Conservation (phyloP, 2,113 vertebrate species). For the Panthera leo region DNA sequence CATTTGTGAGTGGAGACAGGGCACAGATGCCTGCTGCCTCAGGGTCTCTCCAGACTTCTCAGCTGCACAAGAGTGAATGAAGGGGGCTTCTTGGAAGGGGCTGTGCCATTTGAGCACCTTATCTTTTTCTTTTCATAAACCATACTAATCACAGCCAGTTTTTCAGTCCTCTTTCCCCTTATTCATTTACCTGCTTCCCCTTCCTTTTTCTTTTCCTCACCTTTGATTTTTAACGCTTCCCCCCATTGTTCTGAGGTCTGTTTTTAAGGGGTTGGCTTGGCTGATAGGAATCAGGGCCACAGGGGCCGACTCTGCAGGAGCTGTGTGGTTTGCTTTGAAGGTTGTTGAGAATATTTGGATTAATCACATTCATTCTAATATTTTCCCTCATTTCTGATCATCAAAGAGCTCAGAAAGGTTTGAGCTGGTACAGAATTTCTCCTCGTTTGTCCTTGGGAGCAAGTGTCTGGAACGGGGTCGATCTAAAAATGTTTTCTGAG, state of each 20-base stretch:
- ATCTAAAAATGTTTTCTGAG: constrained; percentile 70
- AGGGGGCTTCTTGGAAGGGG: neutral
- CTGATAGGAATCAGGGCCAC: neutral
- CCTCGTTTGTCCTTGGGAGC: constrained; percentile 61
- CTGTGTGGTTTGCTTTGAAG: constrained; percentile 66
- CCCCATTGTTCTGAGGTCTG: constrained; percentile 55
- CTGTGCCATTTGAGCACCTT: neutral
- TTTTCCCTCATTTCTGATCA: constrained; percentile 41
- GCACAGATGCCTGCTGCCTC: fast-evolving
- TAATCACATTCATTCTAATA: constrained; percentile 61
- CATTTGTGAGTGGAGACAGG: neutral
- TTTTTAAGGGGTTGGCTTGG: constrained; percentile 38
- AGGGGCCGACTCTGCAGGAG: neutral
- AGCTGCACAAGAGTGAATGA: neutral
- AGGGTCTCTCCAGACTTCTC: neutral
- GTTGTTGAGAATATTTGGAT: constrained; percentile 57
- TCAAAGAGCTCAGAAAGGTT: constrained; percentile 61
- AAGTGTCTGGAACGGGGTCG: constrained; percentile 45
- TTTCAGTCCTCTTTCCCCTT: neutral
- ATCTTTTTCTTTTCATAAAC: neutral
- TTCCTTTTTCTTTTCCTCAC: constrained; percentile 23
- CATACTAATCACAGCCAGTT: neutral
- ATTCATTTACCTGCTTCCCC: constrained; percentile 36
- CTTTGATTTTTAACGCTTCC: constrained; percentile 52
- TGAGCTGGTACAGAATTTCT: constrained; percentile 54